Conservation (phyloP, 2,888 invertebrate genomes). For the Meloe dianella region DNA sequence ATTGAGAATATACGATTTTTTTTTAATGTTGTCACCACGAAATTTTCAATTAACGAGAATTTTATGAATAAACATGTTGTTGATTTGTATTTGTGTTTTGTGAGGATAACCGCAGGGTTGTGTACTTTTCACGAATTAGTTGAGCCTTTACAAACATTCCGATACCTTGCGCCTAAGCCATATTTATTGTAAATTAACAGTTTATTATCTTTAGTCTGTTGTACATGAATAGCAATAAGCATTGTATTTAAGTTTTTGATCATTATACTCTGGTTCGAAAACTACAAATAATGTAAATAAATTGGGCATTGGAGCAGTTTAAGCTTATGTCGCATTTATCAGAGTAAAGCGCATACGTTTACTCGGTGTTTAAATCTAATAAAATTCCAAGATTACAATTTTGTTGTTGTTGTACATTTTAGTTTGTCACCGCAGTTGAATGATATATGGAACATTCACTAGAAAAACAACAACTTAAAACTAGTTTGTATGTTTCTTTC, state of each 20-base stretch:
- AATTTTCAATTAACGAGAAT: too few species aligned
- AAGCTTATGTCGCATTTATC: too few species aligned
- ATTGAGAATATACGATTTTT: neutral
- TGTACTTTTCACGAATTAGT: conserved; percentile 25
- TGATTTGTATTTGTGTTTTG: conserved; percentile 6
- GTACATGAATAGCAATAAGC: too few species aligned
- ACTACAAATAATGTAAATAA: too few species aligned
- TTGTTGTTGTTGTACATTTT: neutral
- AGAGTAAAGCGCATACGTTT: too few species aligned
- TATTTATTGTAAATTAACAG: neutral
- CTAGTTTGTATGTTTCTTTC: neutral
- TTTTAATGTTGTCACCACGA: too few species aligned
- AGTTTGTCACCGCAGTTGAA: neutral
- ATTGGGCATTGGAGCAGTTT: too few species aligned
- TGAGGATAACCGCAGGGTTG: conserved; percentile 15
- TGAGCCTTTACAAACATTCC: neutral
- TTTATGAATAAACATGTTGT: too few species aligned
- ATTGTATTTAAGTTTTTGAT: too few species aligned
- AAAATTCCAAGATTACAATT: neutral
- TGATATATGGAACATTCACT: neutral
- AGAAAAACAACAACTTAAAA: neutral
- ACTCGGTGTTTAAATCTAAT: neutral
- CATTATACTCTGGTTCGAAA: too few species aligned
- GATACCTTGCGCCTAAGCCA: neutral
- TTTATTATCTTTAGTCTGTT: too few species aligned